These are phyloP conservation scores for Chelonus formosanus DNA, from an alignment of 2,888 invertebrate species.

Conservation along the genomic window DNA sequence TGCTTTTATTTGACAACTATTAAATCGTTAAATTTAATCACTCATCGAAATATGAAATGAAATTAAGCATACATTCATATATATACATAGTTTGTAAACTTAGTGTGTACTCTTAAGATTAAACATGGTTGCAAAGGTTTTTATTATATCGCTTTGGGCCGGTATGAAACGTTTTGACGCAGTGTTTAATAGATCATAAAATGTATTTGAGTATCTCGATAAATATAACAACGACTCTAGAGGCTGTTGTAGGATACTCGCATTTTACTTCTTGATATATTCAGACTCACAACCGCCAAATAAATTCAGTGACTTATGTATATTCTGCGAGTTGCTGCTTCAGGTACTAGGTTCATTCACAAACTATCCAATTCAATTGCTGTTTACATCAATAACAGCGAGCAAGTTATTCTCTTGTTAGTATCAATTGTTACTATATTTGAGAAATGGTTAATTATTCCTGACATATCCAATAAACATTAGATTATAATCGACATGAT, in stretches of 20 bases:
- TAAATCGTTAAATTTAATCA: slow-evolving; percentile 1
- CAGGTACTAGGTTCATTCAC: no score
- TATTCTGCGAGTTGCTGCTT: neutral
- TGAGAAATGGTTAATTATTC: no score
- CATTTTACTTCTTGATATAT: slow-evolving; percentile 40
- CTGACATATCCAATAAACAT: no score
- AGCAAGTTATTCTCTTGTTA: no score
- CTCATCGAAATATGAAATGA: slow-evolving; percentile 4
- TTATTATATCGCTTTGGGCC: slow-evolving; percentile 32
- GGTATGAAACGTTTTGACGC: slow-evolving; percentile 56
- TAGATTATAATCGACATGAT: no score
- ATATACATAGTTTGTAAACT: neutral
- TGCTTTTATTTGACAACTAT: neutral
- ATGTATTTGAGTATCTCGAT: slow-evolving; percentile 62
- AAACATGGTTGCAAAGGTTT: slow-evolving; percentile 35
- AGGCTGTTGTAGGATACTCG: slow-evolving; percentile 46
- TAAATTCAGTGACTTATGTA: slow-evolving; percentile 12
- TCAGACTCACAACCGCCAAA: slow-evolving; percentile 21
- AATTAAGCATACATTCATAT: neutral
- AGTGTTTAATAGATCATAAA: slow-evolving; percentile 64
- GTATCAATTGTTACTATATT: no score
- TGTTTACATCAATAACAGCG: neutral
- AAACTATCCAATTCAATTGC: neutral
- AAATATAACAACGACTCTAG: slow-evolving; percentile 62
- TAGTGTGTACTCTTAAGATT: slow-evolving; percentile 22